Evolutionary conservation across 2,113 vertebrate species (phyloP).

Genomic region (Dipodomys merriami): DNA sequence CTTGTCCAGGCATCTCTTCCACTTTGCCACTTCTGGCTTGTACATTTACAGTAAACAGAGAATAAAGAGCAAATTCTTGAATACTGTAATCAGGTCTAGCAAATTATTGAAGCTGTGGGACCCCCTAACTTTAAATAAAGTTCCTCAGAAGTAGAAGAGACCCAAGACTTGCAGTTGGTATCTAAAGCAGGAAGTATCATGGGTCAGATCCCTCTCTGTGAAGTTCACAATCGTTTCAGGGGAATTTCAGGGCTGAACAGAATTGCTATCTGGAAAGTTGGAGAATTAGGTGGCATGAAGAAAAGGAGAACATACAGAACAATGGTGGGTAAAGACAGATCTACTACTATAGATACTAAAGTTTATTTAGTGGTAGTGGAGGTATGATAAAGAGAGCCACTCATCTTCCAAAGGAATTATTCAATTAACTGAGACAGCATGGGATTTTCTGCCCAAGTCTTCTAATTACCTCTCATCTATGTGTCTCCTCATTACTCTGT

Average conservation of each 20-base stretch:
- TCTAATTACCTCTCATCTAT: constrained; percentile 46
- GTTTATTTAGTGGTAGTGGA: neutral
- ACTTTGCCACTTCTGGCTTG: accelerated
- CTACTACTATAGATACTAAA: neutral
- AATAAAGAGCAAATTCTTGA: neutral
- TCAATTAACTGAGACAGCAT: constrained; percentile 59
- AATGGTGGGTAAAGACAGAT: neutral
- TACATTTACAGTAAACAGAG: neutral
- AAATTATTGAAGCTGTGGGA: neutral
- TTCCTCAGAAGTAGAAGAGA: neutral
- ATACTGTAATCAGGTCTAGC: neutral
- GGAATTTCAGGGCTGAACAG: neutral
- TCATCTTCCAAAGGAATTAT: constrained; percentile 42
- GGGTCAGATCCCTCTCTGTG: too few species aligned
- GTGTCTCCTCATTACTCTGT: constrained; percentile 54
- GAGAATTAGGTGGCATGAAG: neutral
- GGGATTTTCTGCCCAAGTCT: constrained; percentile 15
- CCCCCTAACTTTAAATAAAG: neutral
- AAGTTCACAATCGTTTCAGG: accelerated
- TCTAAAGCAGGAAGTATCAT: neutral
- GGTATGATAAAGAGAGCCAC: neutral
- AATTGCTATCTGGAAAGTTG: neutral
- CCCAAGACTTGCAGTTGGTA: neutral
- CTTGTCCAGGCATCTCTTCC: neutral
- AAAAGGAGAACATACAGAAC: neutral